These are phyloP conservation scores for Mustela lutreola DNA, from an alignment of 2,113 vertebrate genomes.

Conservation along the genomic window DNA sequence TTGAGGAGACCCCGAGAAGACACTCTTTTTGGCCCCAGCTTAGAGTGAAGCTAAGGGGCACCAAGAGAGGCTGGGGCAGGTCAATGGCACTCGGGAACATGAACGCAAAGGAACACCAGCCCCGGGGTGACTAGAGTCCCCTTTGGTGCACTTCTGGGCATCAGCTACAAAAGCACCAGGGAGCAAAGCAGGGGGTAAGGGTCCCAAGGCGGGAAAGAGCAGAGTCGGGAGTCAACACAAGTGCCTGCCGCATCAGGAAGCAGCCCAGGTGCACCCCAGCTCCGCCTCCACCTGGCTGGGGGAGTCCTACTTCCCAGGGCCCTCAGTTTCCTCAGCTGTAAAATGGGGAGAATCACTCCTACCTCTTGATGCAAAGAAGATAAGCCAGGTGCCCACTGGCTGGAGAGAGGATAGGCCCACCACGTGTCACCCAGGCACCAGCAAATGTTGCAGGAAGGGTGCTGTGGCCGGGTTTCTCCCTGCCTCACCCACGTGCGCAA, in stretches of 20 bases:
- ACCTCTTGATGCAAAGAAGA: background rate
- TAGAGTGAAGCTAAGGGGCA: background rate
- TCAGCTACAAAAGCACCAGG: background rate
- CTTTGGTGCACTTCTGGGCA: background rate
- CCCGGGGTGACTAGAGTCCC: background rate
- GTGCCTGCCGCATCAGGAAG: rapidly evolving
- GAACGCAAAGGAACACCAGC: background rate
- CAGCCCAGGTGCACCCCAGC: background rate
- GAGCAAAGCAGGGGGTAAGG: rapidly evolving
- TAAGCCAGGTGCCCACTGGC: background rate
- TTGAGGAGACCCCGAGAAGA: background rate
- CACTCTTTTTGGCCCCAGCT: background rate
- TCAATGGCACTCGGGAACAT: background rate
- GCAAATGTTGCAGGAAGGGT: background rate
- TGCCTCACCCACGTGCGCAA: background rate
- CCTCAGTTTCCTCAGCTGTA: background rate
- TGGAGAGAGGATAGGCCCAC: background rate
- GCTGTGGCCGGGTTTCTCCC: no score
- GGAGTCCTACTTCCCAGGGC: no score
- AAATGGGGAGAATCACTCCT: background rate
- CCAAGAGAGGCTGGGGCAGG: background rate
- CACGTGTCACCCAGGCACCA: rapidly evolving
- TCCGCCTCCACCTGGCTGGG: no score
- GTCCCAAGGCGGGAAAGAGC: background rate
- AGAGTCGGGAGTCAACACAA: rapidly evolving